Conservation (phyloP, 2,888 invertebrate species). For the Cephus pygmeus region DNA sequence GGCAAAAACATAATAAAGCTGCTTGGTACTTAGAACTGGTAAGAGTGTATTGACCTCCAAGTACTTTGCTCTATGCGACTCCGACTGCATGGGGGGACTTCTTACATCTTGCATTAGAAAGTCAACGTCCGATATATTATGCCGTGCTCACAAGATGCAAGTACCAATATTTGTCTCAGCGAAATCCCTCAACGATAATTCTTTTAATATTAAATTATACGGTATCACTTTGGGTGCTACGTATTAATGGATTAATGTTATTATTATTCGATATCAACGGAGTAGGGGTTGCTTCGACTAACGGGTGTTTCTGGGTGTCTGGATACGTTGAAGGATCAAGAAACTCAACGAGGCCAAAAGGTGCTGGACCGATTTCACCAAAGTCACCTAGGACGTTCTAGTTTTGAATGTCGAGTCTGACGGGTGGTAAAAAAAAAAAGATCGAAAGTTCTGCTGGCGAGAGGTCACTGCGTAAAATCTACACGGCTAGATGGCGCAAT, state of each 20-base stretch:
- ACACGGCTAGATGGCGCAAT: neutral
- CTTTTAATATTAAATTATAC: neutral
- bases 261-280: neutral
- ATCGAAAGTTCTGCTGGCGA: neutral
- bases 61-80: neutral
- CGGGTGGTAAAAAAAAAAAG: neutral
- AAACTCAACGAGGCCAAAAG: neutral
- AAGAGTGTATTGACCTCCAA: constrained; percentile 49
- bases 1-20: constrained; percentile 34
- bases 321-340: neutral
- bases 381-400: neutral
- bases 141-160: neutral
- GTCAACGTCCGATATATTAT: constrained; percentile 33
- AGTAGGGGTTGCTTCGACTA: neutral
- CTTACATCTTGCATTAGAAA: constrained; percentile 28
- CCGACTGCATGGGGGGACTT: neutral
- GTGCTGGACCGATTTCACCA: neutral
- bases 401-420: neutral
- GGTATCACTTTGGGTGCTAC: too few relatives aligned
- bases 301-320: neutral
- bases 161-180: neutral
- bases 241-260: too few relatives aligned
- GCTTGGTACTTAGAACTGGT: constrained; percentile 25
- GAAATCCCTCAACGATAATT: neutral
- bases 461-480: neutral